Percentiles rank a stretch among this genome's conserved stretches.
Evolutionary conservation across 2,888 invertebrate species (phyloP).

Genomic region (Tillus elongatus): DNA sequence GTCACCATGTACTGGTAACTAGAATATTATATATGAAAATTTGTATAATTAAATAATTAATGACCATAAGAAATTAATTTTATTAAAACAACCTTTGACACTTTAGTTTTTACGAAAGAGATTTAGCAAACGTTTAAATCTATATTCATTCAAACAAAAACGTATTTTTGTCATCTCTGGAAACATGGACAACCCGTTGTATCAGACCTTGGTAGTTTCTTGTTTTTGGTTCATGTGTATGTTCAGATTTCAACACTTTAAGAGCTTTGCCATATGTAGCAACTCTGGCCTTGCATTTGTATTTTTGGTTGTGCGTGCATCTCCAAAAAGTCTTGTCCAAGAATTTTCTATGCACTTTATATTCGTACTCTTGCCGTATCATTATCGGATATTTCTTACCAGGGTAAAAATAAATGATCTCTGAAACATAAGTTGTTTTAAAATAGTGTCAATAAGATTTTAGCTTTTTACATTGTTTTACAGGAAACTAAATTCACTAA

Average conservation of each 20-base stretch:
- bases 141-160: too few species aligned
- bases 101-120: too few species aligned
- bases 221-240: conserved; percentile 11
- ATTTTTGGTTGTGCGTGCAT: conserved; percentile 25
- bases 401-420: conserved; percentile 6
- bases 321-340: conserved; percentile 20
- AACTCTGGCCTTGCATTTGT: conserved; percentile 28
- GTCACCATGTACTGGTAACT: too few species aligned
- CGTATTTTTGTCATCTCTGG: too few species aligned
- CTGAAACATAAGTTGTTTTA: conserved; percentile 11
- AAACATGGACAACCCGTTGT: background rate
- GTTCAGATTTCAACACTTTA: background rate
- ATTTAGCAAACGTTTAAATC: too few species aligned
- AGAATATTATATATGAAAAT: too few species aligned
- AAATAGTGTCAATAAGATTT: too few species aligned
- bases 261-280: conserved; percentile 13
- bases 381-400: conserved; percentile 12
- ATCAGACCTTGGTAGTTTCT: conserved; percentile 19
- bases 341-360: conserved; percentile 4
- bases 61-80: too few species aligned
- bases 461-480: too few species aligned
- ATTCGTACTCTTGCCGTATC: conserved; percentile 6
- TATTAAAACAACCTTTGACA: too few species aligned
- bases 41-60: too few species aligned
- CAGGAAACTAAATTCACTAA: too few species aligned